phyloP scores from a whole-genome alignment of 2,888 invertebrate genomes.

The Tipula vernalis region DNA sequence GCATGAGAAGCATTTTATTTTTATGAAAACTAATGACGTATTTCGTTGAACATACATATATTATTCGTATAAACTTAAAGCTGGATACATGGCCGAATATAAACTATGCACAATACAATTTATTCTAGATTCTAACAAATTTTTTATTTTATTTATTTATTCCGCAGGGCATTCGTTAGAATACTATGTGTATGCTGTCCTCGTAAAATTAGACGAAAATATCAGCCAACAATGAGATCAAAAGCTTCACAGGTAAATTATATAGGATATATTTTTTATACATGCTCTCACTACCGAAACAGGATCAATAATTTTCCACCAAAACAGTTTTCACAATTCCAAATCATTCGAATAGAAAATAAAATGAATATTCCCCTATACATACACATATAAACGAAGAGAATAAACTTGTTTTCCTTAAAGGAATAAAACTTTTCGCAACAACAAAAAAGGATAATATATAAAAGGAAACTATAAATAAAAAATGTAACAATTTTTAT shows the following conservation, averaged over 20 bases:
- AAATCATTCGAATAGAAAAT: background rate
- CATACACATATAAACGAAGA: background rate
- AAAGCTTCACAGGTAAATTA: conserved; percentile 69
- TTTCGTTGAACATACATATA: background rate
- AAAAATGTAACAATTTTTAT: background rate
- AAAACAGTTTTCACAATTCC: background rate
- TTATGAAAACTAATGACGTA: background rate
- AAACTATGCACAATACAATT: background rate
- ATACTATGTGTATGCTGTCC: conserved; percentile 86
- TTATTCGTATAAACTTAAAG: background rate
- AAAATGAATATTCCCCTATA: background rate
- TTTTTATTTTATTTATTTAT: conserved; percentile 17
- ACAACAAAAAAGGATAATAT: background rate
- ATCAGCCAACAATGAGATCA: conserved; percentile 73
- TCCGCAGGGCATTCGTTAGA: conserved; percentile 80
- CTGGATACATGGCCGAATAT: background rate
- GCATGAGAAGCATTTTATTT: background rate
- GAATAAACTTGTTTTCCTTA: background rate
- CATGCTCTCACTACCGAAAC: background rate
- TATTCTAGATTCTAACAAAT: background rate
- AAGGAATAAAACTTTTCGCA: background rate
- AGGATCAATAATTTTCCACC: background rate
- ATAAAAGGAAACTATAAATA: background rate
- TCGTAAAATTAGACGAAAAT: conserved; percentile 62
- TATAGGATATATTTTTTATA: background rate